phyloP scores from a whole-genome alignment of 2,113 vertebrate genomes.

The Nothobranchius kuhntae region DNA sequence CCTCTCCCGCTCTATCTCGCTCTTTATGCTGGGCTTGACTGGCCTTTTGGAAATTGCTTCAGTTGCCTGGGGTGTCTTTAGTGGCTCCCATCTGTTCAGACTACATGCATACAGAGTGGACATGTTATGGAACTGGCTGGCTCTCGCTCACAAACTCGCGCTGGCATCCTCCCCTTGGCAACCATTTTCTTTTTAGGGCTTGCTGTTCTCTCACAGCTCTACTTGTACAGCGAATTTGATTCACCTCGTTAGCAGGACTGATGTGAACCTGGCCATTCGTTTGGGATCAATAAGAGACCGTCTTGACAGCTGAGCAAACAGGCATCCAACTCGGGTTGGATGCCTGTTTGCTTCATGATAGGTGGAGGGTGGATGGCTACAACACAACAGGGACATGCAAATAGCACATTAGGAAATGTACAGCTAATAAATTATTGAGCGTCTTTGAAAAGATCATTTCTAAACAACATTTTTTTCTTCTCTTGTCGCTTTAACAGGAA shows the following conservation, averaged over 20 bases:
- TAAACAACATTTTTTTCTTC: constrained; percentile 10
- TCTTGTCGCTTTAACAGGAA: background rate
- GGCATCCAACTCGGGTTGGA: background rate
- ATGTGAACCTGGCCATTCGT: constrained; percentile 27
- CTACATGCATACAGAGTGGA: constrained; percentile 58
- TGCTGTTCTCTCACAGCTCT: constrained; percentile 27
- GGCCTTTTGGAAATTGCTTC: constrained; percentile 68
- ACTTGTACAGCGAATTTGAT: constrained; percentile 19
- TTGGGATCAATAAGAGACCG: constrained; percentile 30
- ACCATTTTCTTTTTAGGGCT: constrained; percentile 50
- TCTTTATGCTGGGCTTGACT: constrained; percentile 47
- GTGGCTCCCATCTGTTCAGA: constrained; percentile 68
- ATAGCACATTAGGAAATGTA: constrained; percentile 7
- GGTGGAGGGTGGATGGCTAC: constrained; percentile 6
- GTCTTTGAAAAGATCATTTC: constrained; percentile 21
- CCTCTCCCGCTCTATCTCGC: constrained; percentile 42
- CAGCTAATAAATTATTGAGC: constrained; percentile 26
- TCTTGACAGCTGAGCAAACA: constrained; percentile 29
- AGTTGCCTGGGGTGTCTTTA: constrained; percentile 63
- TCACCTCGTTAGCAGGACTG: constrained; percentile 43
- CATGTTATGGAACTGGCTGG: constrained; percentile 36
- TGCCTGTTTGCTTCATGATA: background rate
- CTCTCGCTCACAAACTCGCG: constrained; percentile 44
- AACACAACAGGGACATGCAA: background rate
- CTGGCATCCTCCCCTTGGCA: constrained; percentile 24